Evolutionary conservation across 2,888 invertebrate species (phyloP).

Genomic region (Allygus modestus): DNA sequence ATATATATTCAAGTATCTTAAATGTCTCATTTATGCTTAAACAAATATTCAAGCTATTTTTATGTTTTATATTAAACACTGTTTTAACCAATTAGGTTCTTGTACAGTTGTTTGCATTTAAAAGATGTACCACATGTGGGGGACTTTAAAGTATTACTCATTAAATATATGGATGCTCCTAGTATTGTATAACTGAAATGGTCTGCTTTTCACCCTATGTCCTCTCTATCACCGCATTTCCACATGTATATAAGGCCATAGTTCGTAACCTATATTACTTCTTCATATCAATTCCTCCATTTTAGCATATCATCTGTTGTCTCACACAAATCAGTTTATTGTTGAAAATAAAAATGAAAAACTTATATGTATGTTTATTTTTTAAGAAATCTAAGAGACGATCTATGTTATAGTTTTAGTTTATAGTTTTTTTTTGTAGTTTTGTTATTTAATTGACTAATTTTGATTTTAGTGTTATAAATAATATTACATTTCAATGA

Average conservation of each 20-base stretch:
- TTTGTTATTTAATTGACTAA: not conserved
- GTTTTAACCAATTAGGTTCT: too few relatives aligned
- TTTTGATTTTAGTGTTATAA: not conserved
- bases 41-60: too few relatives aligned
- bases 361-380: not conserved
- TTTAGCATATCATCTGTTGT: not conserved
- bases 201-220: not conserved
- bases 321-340: not conserved
- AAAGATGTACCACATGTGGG: too few relatives aligned
- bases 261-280: not conserved
- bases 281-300: not conserved
- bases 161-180: too few relatives aligned
- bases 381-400: slow-evolving; percentile 5
- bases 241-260: slow-evolving; percentile 28
- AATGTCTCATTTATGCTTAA: too few relatives aligned
- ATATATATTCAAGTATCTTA: too few relatives aligned
- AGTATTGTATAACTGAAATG: not conserved
- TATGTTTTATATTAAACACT: too few relatives aligned
- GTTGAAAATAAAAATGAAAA: not conserved
- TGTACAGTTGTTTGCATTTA: too few relatives aligned
- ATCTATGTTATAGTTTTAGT: not conserved
- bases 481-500: too few relatives aligned
- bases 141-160: too few relatives aligned
- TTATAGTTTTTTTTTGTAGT: not conserved
- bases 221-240: not conserved